phyloP scores from a whole-genome alignment of 2,888 invertebrate species.

The Ommatoiulus sabulosus region DNA sequence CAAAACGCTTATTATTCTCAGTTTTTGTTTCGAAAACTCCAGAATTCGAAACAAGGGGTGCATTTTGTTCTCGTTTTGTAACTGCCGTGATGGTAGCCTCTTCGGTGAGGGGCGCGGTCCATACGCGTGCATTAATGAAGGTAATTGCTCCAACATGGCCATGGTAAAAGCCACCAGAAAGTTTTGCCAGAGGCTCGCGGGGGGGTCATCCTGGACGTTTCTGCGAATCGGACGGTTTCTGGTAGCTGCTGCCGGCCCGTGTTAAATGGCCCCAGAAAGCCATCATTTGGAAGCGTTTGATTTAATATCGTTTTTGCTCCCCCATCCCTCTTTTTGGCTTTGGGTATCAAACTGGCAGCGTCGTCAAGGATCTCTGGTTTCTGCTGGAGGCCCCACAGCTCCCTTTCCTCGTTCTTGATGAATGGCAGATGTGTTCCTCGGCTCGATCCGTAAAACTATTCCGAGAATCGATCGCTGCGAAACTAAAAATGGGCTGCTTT shows the following conservation, averaged over 20 bases:
- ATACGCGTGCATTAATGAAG: background rate
- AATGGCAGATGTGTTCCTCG: background rate
- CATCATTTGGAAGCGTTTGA: background rate
- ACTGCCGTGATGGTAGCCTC: too few species aligned
- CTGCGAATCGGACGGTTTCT: background rate
- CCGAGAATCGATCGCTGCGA: background rate
- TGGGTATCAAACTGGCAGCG: background rate
- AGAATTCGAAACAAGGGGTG: too few species aligned
- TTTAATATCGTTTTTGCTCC: background rate
- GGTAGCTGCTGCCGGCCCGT: background rate
- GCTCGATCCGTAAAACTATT: background rate
- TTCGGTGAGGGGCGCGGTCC: background rate
- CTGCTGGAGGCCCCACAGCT: background rate
- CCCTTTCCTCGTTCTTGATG: background rate
- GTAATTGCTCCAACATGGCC: too few species aligned
- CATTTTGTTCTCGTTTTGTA: too few species aligned
- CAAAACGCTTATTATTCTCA: too few species aligned
- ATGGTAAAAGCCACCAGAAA: too few species aligned
- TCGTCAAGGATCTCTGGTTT: constrained; percentile 2
- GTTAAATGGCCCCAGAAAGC: background rate
- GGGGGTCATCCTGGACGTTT: background rate
- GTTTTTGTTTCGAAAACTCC: too few species aligned
- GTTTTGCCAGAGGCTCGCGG: too few species aligned
- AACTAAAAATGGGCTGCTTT: constrained; percentile 10
- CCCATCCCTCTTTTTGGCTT: background rate